Evolutionary conservation across 2,888 invertebrate genomes (phyloP).

Genomic region (Amblyjoppa proteus): DNA sequence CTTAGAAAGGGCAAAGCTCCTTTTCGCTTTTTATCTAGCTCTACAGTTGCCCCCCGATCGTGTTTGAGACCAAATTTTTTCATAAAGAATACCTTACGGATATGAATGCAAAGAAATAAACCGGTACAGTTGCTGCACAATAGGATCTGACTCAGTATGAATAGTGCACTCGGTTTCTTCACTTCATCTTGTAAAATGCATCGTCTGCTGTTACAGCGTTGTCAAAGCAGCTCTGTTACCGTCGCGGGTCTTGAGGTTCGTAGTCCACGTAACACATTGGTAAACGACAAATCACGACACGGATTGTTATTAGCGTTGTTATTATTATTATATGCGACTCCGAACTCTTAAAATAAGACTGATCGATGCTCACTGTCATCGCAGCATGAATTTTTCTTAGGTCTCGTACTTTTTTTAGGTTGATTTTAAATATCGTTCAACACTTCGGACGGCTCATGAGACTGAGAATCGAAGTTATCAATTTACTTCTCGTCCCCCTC

Average conservation of each 20-base stretch:
- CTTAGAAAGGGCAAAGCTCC: constrained; percentile 48
- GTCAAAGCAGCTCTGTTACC: neutral
- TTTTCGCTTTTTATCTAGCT: constrained; percentile 10
- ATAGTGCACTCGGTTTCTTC: constrained; percentile 44
- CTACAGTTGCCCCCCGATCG: constrained; percentile 48
- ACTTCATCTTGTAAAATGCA: constrained; percentile 42
- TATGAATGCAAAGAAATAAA: constrained; percentile 46
- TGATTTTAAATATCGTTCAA: too few species aligned
- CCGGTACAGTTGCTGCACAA: neutral
- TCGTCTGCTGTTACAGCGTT: constrained; percentile 13
- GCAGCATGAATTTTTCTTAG: neutral
- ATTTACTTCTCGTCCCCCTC: too few species aligned
- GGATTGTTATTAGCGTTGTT: neutral
- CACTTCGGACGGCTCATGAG: too few species aligned
- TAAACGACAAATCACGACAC: neutral
- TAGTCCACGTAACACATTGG: neutral
- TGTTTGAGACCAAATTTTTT: constrained; percentile 52
- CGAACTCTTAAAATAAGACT: neutral
- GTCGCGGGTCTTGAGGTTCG: neutral
- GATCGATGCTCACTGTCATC: neutral
- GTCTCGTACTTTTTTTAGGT: neutral
- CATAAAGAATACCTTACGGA: constrained; percentile 65
- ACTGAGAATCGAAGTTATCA: too few species aligned
- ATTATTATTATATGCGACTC: neutral
- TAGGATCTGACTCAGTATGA: constrained; percentile 22